Conservation (phyloP, 2,113 vertebrate genomes). For the Gambusia holbrooki region DNA sequence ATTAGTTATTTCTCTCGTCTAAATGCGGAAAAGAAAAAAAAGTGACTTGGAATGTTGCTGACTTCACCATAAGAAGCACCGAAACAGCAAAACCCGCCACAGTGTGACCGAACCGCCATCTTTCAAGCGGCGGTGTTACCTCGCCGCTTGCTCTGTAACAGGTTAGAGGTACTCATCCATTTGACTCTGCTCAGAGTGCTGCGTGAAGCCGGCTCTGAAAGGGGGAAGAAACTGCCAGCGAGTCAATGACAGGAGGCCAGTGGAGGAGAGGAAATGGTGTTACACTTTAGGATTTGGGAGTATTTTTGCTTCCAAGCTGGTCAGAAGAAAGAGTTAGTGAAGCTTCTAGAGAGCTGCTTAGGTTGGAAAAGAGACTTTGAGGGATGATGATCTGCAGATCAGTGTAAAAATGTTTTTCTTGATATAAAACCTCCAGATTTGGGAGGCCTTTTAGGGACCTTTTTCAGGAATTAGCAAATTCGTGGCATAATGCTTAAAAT, state of each 20-base stretch:
- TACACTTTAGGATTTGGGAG: neutral
- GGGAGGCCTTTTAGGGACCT: too few species aligned
- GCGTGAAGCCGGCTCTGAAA: constrained; percentile 70
- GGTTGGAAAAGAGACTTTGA: neutral
- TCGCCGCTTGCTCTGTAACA: constrained; percentile 80
- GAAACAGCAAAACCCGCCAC: constrained; percentile 52
- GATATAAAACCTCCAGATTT: neutral
- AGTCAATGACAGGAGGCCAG: constrained; percentile 4
- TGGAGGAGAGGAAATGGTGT: neutral
- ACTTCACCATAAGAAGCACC: constrained; percentile 38
- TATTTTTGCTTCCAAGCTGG: neutral
- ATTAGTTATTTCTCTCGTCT: constrained; percentile 1
- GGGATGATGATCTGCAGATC: neutral
- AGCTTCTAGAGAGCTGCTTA: neutral
- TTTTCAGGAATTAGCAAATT: too few species aligned
- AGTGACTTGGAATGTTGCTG: neutral
- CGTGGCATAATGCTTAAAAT: too few species aligned
- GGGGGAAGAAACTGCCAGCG: constrained; percentile 49
- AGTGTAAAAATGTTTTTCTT: neutral
- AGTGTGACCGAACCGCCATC: neutral
- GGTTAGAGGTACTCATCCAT: constrained; percentile 82
- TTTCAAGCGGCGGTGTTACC: constrained; percentile 71
- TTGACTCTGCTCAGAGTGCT: constrained; percentile 77
- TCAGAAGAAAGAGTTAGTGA: neutral
- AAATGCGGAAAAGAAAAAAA: neutral